Conservation (phyloP, 64 coral and sea anemone species). For the Montipora foliosa region DNA sequence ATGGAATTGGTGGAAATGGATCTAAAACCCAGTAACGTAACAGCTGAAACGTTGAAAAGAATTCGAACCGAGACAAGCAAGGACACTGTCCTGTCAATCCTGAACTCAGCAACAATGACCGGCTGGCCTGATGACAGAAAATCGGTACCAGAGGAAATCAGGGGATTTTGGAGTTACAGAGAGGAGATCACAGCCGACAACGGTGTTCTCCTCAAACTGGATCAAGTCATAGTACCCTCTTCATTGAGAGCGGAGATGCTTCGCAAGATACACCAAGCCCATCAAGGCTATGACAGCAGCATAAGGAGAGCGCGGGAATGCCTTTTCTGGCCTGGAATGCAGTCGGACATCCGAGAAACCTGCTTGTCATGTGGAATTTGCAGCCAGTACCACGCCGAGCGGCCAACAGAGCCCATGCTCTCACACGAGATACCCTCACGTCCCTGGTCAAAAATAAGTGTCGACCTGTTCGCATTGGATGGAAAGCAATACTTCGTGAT, state of each 20-base stretch:
- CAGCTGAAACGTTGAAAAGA: conserved; percentile 37
- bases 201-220: background rate
- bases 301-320: conserved; percentile 57
- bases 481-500: conserved; percentile 34
- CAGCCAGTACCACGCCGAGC: conserved; percentile 48
- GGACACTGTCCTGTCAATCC: conserved; percentile 27
- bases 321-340: conserved; percentile 69
- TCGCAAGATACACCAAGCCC: conserved; percentile 61
- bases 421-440: conserved; percentile 41
- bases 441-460: conserved; percentile 28
- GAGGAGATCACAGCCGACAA: background rate
- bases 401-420: conserved; percentile 58
- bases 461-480: conserved; percentile 29
- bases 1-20: background rate
- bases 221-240: background rate
- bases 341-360: conserved; percentile 38
- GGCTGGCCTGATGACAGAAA: conserved; percentile 9
- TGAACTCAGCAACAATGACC: conserved; percentile 33
- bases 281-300: conserved; percentile 59
- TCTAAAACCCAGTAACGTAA: conserved; percentile 21
- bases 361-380: conserved; percentile 56
- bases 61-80: conserved; percentile 51
- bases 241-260: conserved; percentile 48
- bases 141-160: background rate
- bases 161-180: background rate